Conservation (phyloP, 2,113 vertebrate genomes). For the Plectropomus leopardus region DNA sequence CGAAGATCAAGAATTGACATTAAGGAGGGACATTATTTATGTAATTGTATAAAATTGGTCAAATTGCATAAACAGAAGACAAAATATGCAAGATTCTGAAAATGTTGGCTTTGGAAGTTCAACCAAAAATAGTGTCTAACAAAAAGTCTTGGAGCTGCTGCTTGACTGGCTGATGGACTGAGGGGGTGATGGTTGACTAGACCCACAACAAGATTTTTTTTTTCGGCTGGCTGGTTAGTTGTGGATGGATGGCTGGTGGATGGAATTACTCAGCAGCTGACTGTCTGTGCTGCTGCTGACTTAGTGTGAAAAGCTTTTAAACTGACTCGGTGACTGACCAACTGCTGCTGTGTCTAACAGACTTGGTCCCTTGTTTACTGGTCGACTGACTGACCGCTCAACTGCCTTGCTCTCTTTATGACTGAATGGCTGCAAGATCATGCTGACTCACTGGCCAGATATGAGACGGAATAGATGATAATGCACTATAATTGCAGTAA, state of each 20-base stretch:
- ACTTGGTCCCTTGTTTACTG: background rate
- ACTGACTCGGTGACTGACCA: background rate
- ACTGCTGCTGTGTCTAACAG: background rate
- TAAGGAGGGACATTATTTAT: constrained; percentile 19
- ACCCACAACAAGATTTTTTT: too few species aligned
- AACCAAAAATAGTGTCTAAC: background rate
- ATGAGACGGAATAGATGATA: constrained; percentile 46
- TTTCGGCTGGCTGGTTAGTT: background rate
- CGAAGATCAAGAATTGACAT: background rate
- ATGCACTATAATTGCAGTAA: constrained; percentile 64
- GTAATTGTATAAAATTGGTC: background rate
- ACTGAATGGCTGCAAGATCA: constrained; percentile 39
- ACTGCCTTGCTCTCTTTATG: constrained; percentile 20
- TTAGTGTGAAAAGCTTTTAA: background rate
- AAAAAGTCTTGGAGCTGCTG: background rate
- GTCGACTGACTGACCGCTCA: constrained; percentile 26
- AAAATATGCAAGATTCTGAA: constrained; percentile 12
- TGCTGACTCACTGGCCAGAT: constrained; percentile 51
- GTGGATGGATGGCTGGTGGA: constrained; percentile 1
- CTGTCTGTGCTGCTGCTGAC: background rate
- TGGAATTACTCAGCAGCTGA: background rate
- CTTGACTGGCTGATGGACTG: background rate
- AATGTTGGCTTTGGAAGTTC: background rate
- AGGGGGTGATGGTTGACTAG: background rate
- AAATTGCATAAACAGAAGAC: background rate